Evolutionary conservation across 2,888 invertebrate species (phyloP).

Genomic region (Nephrotoma guestfalica): DNA sequence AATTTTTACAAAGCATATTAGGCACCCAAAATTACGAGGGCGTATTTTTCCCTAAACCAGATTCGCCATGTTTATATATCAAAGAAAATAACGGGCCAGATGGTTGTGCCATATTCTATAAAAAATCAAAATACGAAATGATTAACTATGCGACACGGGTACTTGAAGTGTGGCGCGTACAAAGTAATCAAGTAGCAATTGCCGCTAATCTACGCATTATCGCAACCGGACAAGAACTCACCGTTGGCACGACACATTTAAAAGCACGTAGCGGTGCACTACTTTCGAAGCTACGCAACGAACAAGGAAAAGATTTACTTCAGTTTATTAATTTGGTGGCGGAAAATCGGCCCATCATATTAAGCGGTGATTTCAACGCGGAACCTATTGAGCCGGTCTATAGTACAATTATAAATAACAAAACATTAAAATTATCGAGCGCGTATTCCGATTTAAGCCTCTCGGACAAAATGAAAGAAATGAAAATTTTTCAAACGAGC

Average conservation of each 20-base stretch:
- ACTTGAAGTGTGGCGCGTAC: conserved; percentile 56
- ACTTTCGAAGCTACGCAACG: conserved; percentile 49
- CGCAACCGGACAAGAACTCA: conserved; percentile 42
- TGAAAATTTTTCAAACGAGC: background rate
- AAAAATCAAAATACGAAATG: conserved; percentile 44
- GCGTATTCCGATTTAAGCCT: conserved; percentile 36
- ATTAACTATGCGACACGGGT: conserved; percentile 41
- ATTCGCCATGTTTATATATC: conserved; percentile 60
- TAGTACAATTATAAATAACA: conserved; percentile 37
- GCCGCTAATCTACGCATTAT: conserved; percentile 38
- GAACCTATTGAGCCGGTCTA: conserved; percentile 58
- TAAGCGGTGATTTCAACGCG: conserved; percentile 66
- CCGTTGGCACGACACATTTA: conserved; percentile 56
- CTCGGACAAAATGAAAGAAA: background rate
- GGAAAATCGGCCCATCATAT: conserved; percentile 40
- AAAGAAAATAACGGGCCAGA: conserved; percentile 60
- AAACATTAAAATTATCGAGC: conserved; percentile 32
- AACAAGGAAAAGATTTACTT: conserved; percentile 53
- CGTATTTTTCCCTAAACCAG: conserved; percentile 58
- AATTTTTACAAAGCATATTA: conserved; percentile 46
- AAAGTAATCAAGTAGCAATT: conserved; percentile 58
- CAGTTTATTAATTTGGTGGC: conserved; percentile 38
- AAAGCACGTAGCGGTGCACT: conserved; percentile 56
- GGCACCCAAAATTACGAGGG: conserved; percentile 50
- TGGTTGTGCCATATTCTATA: conserved; percentile 63